These are phyloP conservation scores for Metalampra italica DNA, from an alignment of 2,888 invertebrate genomes.

Conservation along the genomic window DNA sequence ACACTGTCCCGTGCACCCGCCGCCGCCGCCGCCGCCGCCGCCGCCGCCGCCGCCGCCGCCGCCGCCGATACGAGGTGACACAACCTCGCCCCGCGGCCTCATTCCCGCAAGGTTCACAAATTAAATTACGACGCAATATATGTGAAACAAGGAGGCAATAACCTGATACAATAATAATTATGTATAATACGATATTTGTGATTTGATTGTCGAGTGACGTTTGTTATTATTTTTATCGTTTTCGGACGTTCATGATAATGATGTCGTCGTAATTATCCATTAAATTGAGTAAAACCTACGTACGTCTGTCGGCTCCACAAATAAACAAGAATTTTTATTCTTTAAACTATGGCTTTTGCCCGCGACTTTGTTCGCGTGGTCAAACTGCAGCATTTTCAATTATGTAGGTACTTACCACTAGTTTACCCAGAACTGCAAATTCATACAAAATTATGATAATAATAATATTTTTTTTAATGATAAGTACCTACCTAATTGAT, in stretches of 20 bases:
- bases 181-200: slow-evolving; percentile 1
- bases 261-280: neutral
- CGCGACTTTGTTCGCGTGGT: too few relatives aligned
- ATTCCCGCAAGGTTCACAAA: slow-evolving; percentile 49
- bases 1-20: neutral
- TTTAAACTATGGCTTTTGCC: too few relatives aligned
- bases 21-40: slow-evolving; percentile 35
- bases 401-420: too few relatives aligned
- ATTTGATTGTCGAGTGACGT: slow-evolving; percentile 17
- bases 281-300: too few relatives aligned
- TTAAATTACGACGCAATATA: slow-evolving; percentile 51
- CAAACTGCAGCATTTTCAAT: too few relatives aligned
- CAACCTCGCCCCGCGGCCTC: slow-evolving; percentile 49
- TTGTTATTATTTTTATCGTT: slow-evolving; percentile 29
- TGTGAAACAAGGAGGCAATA: slow-evolving; percentile 34
- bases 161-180: slow-evolving; percentile 32
- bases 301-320: too few relatives aligned
- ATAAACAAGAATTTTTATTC: too few relatives aligned
- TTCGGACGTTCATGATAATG: slow-evolving; percentile 19
- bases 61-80: slow-evolving; percentile 17
- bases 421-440: too few relatives aligned
- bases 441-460: too few relatives aligned
- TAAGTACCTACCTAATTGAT: too few relatives aligned
- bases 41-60: neutral
- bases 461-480: too few relatives aligned